A percentile compares a stretch with the other conserved stretches of the same genome.
phyloP scores from a whole-genome alignment of 2,888 invertebrate genomes.

The Agonopterix subpropinquella region DNA sequence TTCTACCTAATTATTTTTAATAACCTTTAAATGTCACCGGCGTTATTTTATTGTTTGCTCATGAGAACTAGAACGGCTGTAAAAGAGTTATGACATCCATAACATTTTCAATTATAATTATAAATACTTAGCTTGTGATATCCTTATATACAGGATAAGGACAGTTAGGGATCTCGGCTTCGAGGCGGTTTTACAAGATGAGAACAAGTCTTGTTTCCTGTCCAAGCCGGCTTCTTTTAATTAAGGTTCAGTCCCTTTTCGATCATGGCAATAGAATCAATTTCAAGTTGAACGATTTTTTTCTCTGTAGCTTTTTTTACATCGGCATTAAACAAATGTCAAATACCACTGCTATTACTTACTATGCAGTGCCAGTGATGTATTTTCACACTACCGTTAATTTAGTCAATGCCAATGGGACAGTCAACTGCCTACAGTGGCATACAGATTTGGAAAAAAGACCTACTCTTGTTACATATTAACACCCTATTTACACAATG shows the following conservation, averaged over 20 bases:
- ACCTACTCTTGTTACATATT: neutral
- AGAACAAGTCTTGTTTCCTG: slow-evolving; percentile 24
- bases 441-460: neutral
- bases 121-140: neutral
- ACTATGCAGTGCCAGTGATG: too few relatives aligned
- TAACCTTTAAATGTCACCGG: too few relatives aligned
- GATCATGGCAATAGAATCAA: neutral
- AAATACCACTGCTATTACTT: too few relatives aligned
- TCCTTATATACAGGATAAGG: slow-evolving; percentile 14
- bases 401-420: too few relatives aligned
- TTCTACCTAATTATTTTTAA: too few relatives aligned
- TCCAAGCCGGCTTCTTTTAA: slow-evolving; percentile 4
- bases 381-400: too few relatives aligned
- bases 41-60: too few relatives aligned
- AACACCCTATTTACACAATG: neutral
- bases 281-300: neutral
- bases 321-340: too few relatives aligned
- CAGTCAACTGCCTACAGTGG: neutral
- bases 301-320: too few relatives aligned
- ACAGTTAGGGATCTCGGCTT: slow-evolving; percentile 14
- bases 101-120: too few relatives aligned
- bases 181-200: slow-evolving; percentile 8
- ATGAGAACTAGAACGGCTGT: too few relatives aligned
- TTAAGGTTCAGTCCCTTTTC: neutral
- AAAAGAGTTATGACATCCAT: too few relatives aligned